Evolutionary conservation across 2,888 invertebrate genomes (phyloP).

Genomic region (Lepas anatifera): DNA sequence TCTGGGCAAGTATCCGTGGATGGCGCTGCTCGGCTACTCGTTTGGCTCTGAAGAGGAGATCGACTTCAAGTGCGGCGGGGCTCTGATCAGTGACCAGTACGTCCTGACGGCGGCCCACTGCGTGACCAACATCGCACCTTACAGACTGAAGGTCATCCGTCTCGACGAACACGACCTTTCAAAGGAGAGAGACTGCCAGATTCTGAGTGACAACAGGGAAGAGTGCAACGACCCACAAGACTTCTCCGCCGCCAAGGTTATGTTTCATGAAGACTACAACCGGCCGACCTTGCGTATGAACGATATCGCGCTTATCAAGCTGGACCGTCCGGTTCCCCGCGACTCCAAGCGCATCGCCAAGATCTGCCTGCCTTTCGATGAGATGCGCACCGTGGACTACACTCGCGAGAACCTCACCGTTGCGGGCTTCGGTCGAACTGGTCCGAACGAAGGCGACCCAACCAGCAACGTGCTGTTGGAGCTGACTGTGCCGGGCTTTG

Average conservation of each 20-base stretch:
- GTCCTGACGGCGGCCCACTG: conserved; percentile 17
- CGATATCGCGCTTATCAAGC: conserved; percentile 1
- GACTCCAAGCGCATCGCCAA: neutral
- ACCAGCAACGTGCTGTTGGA: neutral
- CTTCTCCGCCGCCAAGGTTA: neutral
- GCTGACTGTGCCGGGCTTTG: too few species aligned
- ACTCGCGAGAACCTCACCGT: neutral
- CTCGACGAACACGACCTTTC: neutral
- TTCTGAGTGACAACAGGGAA: neutral
- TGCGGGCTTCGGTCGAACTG: neutral
- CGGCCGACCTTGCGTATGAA: neutral
- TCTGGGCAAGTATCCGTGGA: conserved; percentile 17
- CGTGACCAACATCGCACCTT: neutral
- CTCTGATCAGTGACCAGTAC: conserved; percentile 14
- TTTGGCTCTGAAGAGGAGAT: neutral
- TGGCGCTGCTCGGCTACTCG: conserved; percentile 17
- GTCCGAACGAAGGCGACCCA: neutral
- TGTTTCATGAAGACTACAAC: neutral
- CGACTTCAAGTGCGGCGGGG: conserved; percentile 12
- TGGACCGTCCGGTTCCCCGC: neutral
- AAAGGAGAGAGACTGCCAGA: neutral
- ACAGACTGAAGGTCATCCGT: neutral
- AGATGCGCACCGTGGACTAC: neutral
- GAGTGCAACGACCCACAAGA: neutral
- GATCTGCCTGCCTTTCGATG: conserved; percentile 1